Conservation (phyloP, 2,888 invertebrate species). For the Mamestra brassicae region DNA sequence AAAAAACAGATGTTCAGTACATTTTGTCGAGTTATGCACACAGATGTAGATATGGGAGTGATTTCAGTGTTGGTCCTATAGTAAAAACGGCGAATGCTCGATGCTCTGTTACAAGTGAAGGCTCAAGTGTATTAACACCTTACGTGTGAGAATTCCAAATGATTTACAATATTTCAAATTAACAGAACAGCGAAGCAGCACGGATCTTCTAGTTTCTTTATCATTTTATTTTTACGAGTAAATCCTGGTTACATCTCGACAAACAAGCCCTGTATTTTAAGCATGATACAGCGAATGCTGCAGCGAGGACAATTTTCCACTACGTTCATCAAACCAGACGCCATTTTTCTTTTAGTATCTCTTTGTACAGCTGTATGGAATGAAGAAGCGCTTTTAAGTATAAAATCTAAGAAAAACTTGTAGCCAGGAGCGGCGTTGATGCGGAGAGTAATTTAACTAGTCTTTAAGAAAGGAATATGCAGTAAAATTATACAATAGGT, state of each 20-base stretch:
- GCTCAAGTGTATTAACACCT: no score
- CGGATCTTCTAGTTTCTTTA: no score
- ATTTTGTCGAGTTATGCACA: no score
- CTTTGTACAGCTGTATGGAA: conserved; percentile 39
- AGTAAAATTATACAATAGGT: neutral
- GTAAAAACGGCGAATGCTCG: no score
- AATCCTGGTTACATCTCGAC: conserved; percentile 10
- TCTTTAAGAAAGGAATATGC: neutral
- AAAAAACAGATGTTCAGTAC: no score
- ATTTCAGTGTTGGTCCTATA: no score
- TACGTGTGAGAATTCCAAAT: no score
- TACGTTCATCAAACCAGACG: conserved; percentile 65
- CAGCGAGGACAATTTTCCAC: conserved; percentile 70
- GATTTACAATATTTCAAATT: no score
- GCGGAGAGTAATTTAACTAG: neutral
- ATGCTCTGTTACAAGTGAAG: no score
- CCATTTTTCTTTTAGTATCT: conserved; percentile 62
- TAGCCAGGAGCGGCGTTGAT: neutral
- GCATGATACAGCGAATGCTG: conserved; percentile 53
- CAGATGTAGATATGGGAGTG: no score
- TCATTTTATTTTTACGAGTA: neutral
- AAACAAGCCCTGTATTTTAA: conserved; percentile 51
- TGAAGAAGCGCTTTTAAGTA: conserved; percentile 36
- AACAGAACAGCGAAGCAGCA: no score
- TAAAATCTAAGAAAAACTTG: conserved; percentile 30